A percentile compares a stretch with the other conserved stretches of the same genome.
Conservation (phyloP, 2,113 vertebrate species). For the Sorex araneus region DNA sequence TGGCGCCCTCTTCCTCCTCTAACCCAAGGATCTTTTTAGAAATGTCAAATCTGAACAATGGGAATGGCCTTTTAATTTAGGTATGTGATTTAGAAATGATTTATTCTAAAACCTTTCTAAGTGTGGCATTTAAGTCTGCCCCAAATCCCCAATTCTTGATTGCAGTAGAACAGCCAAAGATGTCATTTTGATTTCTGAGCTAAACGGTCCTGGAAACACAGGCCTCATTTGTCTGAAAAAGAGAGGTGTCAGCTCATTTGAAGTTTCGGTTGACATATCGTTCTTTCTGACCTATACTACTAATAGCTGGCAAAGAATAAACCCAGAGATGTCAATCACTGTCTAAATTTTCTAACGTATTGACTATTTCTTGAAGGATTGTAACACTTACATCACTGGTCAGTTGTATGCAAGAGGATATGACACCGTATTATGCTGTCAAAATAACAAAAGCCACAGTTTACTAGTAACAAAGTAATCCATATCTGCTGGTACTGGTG, state of each 20-base stretch:
- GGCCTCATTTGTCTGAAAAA: conserved; percentile 71
- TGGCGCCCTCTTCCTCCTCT: neutral
- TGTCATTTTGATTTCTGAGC: conserved; percentile 70
- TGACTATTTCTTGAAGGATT: conserved; percentile 71
- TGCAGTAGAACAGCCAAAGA: conserved; percentile 50
- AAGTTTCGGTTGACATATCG: conserved; percentile 69
- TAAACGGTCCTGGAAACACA: conserved; percentile 52
- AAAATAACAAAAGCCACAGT: neutral
- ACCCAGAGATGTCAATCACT: conserved; percentile 58
- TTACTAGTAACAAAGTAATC: conserved; percentile 17
- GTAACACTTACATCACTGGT: conserved; percentile 41
- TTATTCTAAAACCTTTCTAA: conserved; percentile 66
- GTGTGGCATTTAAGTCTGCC: conserved; percentile 46
- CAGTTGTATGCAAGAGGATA: conserved; percentile 45
- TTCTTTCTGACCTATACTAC: conserved; percentile 75
- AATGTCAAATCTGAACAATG: conserved; percentile 58
- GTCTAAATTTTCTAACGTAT: conserved; percentile 68
- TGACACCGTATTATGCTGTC: neutral
- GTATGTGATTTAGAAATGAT: conserved; percentile 53
- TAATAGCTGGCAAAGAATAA: conserved; percentile 74
- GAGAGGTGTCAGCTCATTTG: conserved; percentile 66
- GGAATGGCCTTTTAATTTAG: conserved; percentile 70
- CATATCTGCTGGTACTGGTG: conserved; percentile 21
- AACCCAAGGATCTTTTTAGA: conserved; percentile 46
- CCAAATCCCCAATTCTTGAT: conserved; percentile 38